Evolutionary conservation across 2,113 vertebrate genomes (phyloP).

Genomic region (Mionectes macconnelli): DNA sequence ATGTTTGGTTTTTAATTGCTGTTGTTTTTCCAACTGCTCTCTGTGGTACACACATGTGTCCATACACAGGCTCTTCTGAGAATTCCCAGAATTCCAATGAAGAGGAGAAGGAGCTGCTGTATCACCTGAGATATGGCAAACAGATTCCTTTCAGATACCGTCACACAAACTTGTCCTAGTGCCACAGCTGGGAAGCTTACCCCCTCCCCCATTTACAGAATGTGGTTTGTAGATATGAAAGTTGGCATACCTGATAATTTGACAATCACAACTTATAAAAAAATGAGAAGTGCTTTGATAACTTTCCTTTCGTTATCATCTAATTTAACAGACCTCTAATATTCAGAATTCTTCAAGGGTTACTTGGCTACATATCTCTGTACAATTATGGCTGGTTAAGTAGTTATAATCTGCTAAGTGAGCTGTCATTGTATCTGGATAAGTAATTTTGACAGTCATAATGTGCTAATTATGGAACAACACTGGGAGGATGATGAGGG

Average conservation of each 20-base stretch:
- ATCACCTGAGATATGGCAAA: background rate
- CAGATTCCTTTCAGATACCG: background rate
- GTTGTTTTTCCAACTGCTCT: background rate
- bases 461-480: background rate
- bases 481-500: background rate
- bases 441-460: constrained; percentile 2
- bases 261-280: background rate
- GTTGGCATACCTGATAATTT: background rate
- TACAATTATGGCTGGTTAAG: background rate
- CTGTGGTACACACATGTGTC: rapidly evolving
- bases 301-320: background rate
- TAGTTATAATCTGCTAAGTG: background rate
- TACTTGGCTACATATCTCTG: background rate
- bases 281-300: background rate
- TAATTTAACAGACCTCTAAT: background rate
- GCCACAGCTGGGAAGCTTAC: background rate
- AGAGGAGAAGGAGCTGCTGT: background rate
- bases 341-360: background rate
- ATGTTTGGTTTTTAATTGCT: background rate
- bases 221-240: background rate
- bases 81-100: background rate
- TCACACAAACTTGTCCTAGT: background rate
- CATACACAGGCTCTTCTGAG: rapidly evolving
- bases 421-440: background rate
- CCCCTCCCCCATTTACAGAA: background rate